Base-by-base conservation (phyloP, 2,888 invertebrate genomes). In the Eilema griseolum region DNA sequence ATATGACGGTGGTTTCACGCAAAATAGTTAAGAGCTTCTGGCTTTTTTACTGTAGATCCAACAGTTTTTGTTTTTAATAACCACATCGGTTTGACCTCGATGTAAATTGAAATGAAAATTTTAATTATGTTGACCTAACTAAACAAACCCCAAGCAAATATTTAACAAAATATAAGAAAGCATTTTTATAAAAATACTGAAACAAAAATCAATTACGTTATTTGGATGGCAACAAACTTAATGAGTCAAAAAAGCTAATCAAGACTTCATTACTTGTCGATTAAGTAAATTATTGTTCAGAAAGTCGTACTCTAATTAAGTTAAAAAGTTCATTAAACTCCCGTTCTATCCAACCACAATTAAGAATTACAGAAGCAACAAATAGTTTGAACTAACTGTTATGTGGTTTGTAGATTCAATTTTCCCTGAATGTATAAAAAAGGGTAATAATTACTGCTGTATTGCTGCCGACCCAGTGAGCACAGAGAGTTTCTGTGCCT, bases 261-360 rank as follows among this genome's bases (percentile, higher is more conserved):
- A 52, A 52, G 20, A 52, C 52, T 52, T 52, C n/a, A 52, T 52
- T 52, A n/a, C 52, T 52, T n/a, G 52, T n/a, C 52, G 52, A 52
- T 52, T 52, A 52, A 10, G 52, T 52, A n/a, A 52, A 52, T 52
- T n/a, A n/a, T 52, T 52, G 52, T 52, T n/a, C 52, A 20, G n/a
- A 46, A n/a, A 52, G 52, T n/a, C 52, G n/a, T n/a, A 10, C n/a
- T 52, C 8, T 52, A 52, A n/a, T 52, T n/a, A n/a, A n/a, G n/a
- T 52, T 52, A n/a, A 52, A 52, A 52, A 52, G n/a, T 52, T 46
- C 46, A 46, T 46, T 33, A 33, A 33, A 33, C 31, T 7, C 8
- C 31, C 31, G 14, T 37, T 41, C 41, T 16, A 16, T 41, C 16
- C 14, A 41, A 41, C 16, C 16, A 41, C 3, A 16, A 20, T 16